These are phyloP conservation scores for Lasioglossum vierecki DNA, from an alignment of 2,888 invertebrate genomes.

Conservation along the genomic window DNA sequence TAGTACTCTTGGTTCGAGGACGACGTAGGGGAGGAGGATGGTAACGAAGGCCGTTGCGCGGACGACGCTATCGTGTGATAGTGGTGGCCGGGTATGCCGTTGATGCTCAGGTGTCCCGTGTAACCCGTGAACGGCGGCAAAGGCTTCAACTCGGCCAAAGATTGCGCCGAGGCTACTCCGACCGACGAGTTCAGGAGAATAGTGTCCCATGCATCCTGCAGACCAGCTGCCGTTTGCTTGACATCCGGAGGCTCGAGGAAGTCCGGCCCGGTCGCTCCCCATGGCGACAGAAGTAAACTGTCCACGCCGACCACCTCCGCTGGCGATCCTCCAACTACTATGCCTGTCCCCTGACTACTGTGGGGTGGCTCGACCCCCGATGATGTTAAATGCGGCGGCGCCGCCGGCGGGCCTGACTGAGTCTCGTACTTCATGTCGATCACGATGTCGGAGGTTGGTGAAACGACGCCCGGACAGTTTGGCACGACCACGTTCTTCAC, in stretches of 20 bases:
- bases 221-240: conserved; percentile 79
- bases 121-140: conserved; percentile 94
- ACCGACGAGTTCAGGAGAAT: conserved; percentile 86
- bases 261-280: conserved; percentile 78
- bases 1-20: conserved; percentile 82
- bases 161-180: conserved; percentile 86
- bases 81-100: conserved; percentile 94
- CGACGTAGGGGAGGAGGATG: conserved; percentile 81
- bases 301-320: conserved; percentile 81
- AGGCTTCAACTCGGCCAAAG: conserved; percentile 92
- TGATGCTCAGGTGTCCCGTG: conserved; percentile 93
- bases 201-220: conserved; percentile 89
- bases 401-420: conserved; percentile 77
- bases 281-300: conserved; percentile 78
- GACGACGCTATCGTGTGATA: conserved; percentile 91
- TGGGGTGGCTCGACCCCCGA: conserved; percentile 81
- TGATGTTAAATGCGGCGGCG: conserved; percentile 77
- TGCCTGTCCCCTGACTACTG: conserved; percentile 79
- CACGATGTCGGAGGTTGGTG: conserved; percentile 72
- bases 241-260: conserved; percentile 75
- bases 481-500: conserved; percentile 59
- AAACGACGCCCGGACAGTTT: conserved; percentile 63
- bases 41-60: conserved; percentile 81
- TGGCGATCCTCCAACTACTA: conserved; percentile 78
- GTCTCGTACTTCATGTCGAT: conserved; percentile 83